These are phyloP conservation scores for Luidia sarsii DNA, from an alignment of 53 echinoderm and acorn worm species.

Conservation along the genomic window DNA sequence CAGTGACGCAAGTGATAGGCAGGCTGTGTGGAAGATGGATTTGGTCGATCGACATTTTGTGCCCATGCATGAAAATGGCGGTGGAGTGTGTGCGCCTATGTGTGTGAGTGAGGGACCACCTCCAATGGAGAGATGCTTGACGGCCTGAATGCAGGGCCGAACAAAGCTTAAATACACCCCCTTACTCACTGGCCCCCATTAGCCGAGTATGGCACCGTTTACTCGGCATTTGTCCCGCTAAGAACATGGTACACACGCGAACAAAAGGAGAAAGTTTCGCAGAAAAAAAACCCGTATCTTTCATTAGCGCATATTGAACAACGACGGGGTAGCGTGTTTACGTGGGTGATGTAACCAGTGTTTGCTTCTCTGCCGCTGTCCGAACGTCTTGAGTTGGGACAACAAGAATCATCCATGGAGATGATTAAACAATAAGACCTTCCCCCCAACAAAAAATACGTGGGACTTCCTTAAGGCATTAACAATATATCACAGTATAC, in stretches of 20 bases:
- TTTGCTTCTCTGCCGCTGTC: constrained; percentile 31
- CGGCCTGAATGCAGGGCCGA: constrained; percentile 4
- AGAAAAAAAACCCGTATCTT: constrained; percentile 49
- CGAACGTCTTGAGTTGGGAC: constrained; percentile 31
- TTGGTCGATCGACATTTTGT: too few relatives aligned
- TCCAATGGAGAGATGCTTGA: neutral
- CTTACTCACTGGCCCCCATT: constrained; percentile 35
- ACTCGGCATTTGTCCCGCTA: constrained; percentile 41
- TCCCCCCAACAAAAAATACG: neutral
- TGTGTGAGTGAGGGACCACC: constrained; percentile 39
- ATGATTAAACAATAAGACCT: constrained; percentile 28
- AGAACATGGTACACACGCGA: constrained; percentile 50
- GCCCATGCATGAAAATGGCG: too few relatives aligned
- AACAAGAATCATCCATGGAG: constrained; percentile 5
- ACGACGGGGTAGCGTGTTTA: constrained; percentile 25
- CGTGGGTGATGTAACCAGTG: constrained; percentile 37
- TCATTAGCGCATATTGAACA: constrained; percentile 45
- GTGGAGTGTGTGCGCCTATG: too few relatives aligned
- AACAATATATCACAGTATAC: constrained; percentile 30
- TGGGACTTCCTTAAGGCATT: constrained; percentile 39
- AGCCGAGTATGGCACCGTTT: constrained; percentile 27
- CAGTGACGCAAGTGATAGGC: too few relatives aligned
- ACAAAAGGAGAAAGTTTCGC: constrained; percentile 47
- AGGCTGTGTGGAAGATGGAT: too few relatives aligned
- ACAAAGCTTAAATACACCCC: constrained; percentile 41